Evolutionary conservation across 1,140 invertebrate genomes (phyloP).

Genomic region (Rhyacophila brunnea): DNA sequence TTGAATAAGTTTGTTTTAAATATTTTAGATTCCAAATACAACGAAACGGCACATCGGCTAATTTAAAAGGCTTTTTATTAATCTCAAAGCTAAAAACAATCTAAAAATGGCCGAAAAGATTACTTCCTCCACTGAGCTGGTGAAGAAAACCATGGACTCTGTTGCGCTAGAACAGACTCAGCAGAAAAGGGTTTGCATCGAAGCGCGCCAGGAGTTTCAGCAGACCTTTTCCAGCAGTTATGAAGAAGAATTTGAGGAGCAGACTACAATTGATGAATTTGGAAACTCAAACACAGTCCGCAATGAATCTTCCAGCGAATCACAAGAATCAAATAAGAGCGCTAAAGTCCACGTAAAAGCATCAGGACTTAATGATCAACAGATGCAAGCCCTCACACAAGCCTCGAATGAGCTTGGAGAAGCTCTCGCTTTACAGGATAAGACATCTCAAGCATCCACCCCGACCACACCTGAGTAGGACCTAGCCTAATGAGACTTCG

Average conservation of each 20-base stretch:
- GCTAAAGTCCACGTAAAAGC: constrained; percentile 53
- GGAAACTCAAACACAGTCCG: constrained; percentile 50
- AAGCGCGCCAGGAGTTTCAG: constrained; percentile 52
- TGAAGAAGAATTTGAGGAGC: constrained; percentile 52
- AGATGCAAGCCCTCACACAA: constrained; percentile 52
- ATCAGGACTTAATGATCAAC: constrained; percentile 47
- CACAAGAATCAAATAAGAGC: constrained; percentile 48
- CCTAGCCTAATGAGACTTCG: background rate
- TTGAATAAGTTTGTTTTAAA: too few relatives aligned
- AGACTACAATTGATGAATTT: constrained; percentile 49
- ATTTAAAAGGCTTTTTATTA: background rate
- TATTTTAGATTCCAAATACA: too few relatives aligned
- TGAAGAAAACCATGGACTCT: constrained; percentile 52
- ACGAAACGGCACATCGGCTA: background rate
- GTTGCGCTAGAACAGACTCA: constrained; percentile 47
- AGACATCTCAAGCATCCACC: background rate
- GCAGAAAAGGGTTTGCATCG: constrained; percentile 42
- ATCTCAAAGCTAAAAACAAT: background rate
- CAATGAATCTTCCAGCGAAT: constrained; percentile 49
- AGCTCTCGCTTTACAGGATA: constrained; percentile 43
- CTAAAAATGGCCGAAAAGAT: constrained; percentile 31
- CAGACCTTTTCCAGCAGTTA: constrained; percentile 50
- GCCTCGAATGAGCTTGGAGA: constrained; percentile 49
- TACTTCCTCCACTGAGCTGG: constrained; percentile 37
- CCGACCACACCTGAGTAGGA: background rate